Conservation (phyloP, 2,113 vertebrate genomes). For the Neolamprologus hecqui region DNA sequence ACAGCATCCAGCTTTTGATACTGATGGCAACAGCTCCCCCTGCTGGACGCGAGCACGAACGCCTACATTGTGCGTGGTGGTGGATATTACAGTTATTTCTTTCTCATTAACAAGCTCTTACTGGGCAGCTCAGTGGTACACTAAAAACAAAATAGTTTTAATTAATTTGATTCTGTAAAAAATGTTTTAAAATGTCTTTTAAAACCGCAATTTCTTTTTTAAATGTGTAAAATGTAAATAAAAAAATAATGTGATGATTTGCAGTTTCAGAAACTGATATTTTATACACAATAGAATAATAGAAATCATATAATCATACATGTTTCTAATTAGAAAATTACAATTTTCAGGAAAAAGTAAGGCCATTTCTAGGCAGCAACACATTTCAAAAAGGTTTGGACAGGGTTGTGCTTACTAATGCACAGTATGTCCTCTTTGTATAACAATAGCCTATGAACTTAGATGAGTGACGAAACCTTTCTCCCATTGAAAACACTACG, state of each 20-base stretch:
- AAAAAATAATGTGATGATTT: not conserved
- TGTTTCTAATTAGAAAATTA: not conserved
- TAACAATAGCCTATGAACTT: not conserved
- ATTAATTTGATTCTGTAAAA: not conserved
- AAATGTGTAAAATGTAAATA: not conserved
- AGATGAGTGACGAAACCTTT: not conserved
- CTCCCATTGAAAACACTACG: not conserved
- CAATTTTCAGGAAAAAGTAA: not conserved
- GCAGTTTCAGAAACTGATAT: not conserved
- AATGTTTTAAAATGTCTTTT: not conserved
- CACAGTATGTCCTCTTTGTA: not conserved
- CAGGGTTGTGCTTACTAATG: not conserved
- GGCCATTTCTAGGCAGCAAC: not conserved
- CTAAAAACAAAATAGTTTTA: not conserved
- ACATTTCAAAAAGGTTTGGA: not conserved
- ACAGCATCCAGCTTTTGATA: not conserved
- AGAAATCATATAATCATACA: not conserved
- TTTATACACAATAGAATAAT: not conserved
- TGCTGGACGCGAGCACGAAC: not conserved
- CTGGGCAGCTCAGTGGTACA: not conserved
- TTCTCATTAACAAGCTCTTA: not conserved
- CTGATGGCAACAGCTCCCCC: constrained; percentile 51
- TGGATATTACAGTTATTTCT: not conserved
- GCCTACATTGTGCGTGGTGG: too few species aligned
- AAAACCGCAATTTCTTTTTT: not conserved